Conservation (phyloP, 2,888 invertebrate genomes). For the Drosophila buzzatii region DNA sequence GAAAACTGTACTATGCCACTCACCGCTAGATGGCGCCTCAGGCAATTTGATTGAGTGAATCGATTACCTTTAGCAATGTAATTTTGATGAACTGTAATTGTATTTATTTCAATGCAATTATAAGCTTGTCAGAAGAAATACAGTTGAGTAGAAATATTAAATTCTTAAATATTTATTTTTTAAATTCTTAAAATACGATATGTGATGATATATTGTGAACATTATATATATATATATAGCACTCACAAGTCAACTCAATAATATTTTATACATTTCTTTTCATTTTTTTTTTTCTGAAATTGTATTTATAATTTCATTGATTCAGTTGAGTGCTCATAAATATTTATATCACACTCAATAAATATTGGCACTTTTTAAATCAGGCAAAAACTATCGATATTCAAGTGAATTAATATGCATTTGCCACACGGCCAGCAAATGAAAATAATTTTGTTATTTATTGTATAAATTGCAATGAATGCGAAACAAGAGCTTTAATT, state of each 20-base stretch:
- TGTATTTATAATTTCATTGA: not conserved
- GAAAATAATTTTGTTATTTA: constrained; percentile 4
- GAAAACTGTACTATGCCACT: too few species aligned
- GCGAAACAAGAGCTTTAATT: not conserved
- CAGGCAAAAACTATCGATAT: not conserved
- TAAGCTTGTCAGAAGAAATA: too few species aligned
- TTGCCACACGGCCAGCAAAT: not conserved
- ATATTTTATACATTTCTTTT: not conserved
- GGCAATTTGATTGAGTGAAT: too few species aligned
- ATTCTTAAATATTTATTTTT: too few species aligned
- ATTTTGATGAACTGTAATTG: too few species aligned
- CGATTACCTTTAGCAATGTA: too few species aligned
- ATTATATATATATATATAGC: not conserved
- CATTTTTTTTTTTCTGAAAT: not conserved
- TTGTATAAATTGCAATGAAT: constrained; percentile 3
- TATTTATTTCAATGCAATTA: too few species aligned
- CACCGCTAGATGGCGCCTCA: too few species aligned
- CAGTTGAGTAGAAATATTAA: too few species aligned
- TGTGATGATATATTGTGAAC: too few species aligned
- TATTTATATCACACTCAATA: constrained; percentile 16
- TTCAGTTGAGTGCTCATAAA: constrained; percentile 6
- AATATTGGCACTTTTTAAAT: constrained; percentile 1
- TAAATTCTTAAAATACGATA: too few species aligned
- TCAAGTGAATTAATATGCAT: constrained; percentile 10
- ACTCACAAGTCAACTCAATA: not conserved